Evolutionary conservation across 2,113 vertebrate genomes (phyloP).

Genomic region (Cichladusa arquata): DNA sequence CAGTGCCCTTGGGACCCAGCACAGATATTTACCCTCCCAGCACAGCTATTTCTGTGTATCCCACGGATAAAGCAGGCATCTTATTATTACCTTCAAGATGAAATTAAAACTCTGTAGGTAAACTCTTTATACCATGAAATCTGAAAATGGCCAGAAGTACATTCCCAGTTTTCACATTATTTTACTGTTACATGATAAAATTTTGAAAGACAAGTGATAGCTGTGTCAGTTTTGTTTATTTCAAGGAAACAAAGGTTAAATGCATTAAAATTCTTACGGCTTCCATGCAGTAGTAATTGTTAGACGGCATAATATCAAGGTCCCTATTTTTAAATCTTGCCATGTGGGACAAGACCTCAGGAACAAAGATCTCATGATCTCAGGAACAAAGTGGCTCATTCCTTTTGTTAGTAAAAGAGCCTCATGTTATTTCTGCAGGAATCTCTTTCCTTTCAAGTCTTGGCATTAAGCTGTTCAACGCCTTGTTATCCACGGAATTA

Average conservation of each 20-base stretch:
- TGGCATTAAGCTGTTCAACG: not conserved
- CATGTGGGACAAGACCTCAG: accelerated
- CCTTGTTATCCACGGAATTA: not conserved
- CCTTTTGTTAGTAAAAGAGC: not conserved
- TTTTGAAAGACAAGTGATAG: not conserved
- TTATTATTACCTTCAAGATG: not conserved
- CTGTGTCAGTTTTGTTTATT: not conserved
- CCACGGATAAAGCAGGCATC: accelerated
- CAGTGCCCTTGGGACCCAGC: not conserved
- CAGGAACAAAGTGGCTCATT: not conserved
- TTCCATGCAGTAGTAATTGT: not conserved
- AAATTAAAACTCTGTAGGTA: not conserved
- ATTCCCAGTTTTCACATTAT: not conserved
- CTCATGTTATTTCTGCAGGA: not conserved
- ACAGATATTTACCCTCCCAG: not conserved
- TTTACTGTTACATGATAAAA: not conserved
- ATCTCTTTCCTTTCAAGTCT: not conserved
- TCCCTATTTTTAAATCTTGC: not conserved
- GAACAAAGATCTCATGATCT: not conserved
- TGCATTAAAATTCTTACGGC: not conserved
- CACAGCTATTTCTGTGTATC: not conserved
- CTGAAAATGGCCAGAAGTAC: not conserved
- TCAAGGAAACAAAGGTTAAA: not conserved
- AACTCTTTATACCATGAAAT: not conserved
- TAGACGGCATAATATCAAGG: not conserved